Evolutionary conservation across 2,888 invertebrate genomes (phyloP).

Genomic region (Catonia carolina): DNA sequence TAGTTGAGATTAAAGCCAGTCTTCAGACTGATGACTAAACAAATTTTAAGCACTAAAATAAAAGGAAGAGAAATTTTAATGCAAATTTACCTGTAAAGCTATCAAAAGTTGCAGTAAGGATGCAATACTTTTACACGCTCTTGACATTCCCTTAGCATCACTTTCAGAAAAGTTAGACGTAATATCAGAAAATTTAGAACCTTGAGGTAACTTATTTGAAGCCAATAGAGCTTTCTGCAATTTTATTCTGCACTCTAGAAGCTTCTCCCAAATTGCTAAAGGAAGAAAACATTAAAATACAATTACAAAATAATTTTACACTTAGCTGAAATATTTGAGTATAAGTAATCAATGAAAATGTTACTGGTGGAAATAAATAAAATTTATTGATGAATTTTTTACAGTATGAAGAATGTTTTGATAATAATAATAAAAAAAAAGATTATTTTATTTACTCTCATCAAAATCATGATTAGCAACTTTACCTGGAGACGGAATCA

Average conservation of each 20-base stretch:
- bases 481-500: too few relatives aligned
- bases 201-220: conserved; percentile 73
- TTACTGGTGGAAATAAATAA: too few relatives aligned
- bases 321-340: not conserved
- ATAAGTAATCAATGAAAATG: too few relatives aligned
- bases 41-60: too few relatives aligned
- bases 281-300: conserved; percentile 15
- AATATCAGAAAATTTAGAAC: conserved; percentile 48
- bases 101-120: conserved; percentile 51
- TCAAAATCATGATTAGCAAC: too few relatives aligned
- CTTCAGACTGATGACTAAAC: too few relatives aligned
- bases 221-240: conserved; percentile 71
- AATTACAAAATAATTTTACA: not conserved
- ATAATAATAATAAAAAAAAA: too few relatives aligned
- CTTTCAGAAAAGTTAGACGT: conserved; percentile 27
- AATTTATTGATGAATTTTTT: too few relatives aligned
- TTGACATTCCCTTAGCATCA: conserved; percentile 43
- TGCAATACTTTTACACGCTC: conserved; percentile 50
- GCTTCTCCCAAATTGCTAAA: conserved; percentile 66
- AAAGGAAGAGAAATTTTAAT: too few relatives aligned
- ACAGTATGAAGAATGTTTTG: not conserved
- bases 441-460: too few relatives aligned
- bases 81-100: conserved; percentile 41
- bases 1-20: too few relatives aligned
- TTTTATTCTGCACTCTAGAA: conserved; percentile 81